phyloP scores from a whole-genome alignment of 2,797 vertebrate genomes.

The Rhodeus uyekii region DNA sequence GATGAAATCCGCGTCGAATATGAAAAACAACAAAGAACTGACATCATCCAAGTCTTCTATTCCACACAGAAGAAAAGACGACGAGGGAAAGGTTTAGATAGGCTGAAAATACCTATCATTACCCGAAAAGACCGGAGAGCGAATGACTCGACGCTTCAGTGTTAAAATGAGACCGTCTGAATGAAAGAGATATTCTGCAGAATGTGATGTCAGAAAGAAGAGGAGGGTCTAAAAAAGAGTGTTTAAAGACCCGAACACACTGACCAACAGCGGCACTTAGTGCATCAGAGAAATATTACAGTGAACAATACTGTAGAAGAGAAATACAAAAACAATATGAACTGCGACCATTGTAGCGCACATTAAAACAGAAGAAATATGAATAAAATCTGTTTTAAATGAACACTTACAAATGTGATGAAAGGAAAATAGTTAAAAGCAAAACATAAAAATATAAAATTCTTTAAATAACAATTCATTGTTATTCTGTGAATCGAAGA shows the following conservation, averaged over 20 bases:
- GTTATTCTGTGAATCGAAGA: too few species aligned
- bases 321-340: neutral
- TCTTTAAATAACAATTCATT: neutral
- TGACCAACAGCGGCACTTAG: slow-evolving; percentile 68
- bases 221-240: slow-evolving; percentile 9
- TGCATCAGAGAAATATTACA: slow-evolving; percentile 59
- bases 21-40: slow-evolving; percentile 5
- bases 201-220: slow-evolving; percentile 21
- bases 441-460: neutral
- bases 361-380: neutral
- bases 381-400: neutral
- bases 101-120: neutral
- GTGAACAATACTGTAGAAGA: neutral
- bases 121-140: neutral
- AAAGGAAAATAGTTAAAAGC: neutral
- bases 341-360: neutral
- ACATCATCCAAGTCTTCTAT: slow-evolving; percentile 23
- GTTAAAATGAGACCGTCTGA: neutral
- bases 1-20: slow-evolving; percentile 9
- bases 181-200: slow-evolving; percentile 4
- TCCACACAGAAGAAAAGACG: neutral
- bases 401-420: neutral
- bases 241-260: slow-evolving; percentile 18
- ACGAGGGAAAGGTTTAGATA: neutral
- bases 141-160: neutral